Evolutionary conservation across 2,113 vertebrate genomes (phyloP).

Genomic region (Rhinolophus sinicus): DNA sequence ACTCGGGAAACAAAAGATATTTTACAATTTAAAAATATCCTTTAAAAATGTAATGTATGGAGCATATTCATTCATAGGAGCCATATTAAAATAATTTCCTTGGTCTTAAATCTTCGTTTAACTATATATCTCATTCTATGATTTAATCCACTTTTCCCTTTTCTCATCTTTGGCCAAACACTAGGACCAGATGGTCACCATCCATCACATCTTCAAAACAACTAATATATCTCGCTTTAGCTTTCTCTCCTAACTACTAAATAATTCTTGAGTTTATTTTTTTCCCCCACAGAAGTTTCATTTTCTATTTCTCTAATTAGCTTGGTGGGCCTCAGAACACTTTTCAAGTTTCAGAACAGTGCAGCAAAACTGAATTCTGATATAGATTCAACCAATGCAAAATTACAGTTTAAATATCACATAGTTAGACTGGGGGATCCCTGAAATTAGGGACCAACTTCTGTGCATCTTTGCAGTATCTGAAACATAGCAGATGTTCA

Average conservation of each 20-base stretch:
- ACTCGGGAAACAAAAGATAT: background rate
- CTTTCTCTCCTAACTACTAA: slow-evolving; percentile 41
- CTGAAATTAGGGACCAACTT: background rate
- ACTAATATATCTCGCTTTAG: slow-evolving; percentile 23
- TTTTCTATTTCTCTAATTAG: slow-evolving; percentile 60
- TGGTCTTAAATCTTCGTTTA: background rate
- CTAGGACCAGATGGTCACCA: slow-evolving; percentile 39
- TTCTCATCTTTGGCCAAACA: background rate
- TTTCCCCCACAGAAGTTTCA: background rate
- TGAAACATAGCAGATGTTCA: background rate
- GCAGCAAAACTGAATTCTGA: slow-evolving; percentile 21
- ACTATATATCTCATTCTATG: background rate
- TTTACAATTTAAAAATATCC: background rate
- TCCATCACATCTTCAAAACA: slow-evolving; percentile 32
- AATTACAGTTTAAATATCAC: background rate
- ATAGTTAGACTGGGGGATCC: background rate
- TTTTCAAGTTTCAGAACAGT: slow-evolving; percentile 29
- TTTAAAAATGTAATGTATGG: background rate
- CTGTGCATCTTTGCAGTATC: background rate
- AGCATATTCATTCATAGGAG: background rate
- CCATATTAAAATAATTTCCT: background rate
- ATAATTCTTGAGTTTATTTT: slow-evolving; percentile 41
- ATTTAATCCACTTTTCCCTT: background rate
- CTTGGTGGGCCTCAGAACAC: slow-evolving; percentile 31
- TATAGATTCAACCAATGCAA: background rate